Evolutionary conservation across 2,797 vertebrate species (phyloP).

Genomic region (Prionace glauca): DNA sequence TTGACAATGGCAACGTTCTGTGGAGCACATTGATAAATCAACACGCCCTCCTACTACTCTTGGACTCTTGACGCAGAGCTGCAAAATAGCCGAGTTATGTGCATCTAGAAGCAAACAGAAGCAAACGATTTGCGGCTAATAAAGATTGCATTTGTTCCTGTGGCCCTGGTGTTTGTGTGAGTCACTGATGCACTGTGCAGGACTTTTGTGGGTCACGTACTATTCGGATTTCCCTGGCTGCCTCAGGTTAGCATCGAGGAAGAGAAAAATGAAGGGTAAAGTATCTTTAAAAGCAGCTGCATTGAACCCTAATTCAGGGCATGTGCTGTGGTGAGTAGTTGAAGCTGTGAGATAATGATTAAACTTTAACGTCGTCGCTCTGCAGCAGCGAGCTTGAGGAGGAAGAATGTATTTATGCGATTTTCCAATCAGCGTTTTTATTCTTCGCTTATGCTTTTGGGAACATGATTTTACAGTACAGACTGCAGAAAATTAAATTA

Average conservation of each 20-base stretch:
- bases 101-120: neutral
- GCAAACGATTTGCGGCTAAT: neutral
- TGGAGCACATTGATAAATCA: neutral
- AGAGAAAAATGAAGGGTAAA: neutral
- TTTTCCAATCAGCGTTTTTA: neutral
- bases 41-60: neutral
- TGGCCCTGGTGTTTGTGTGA: neutral
- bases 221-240: neutral
- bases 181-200: neutral
- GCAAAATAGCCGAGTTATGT: neutral
- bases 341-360: neutral
- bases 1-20: neutral
- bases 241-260: neutral
- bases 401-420: neutral
- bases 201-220: neutral
- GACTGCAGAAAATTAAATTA: neutral
- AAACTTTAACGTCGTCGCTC: neutral
- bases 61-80: neutral
- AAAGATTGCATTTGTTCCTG: neutral
- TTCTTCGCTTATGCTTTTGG: neutral
- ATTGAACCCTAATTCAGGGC: neutral
- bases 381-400: neutral
- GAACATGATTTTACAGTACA: neutral
- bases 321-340: neutral
- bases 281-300: neutral